Percentiles rank a stretch among this genome's conserved stretches.
Evolutionary conservation across 64 coral and sea anemone species (phyloP).

Genomic region (Stichodactyla helianthus): DNA sequence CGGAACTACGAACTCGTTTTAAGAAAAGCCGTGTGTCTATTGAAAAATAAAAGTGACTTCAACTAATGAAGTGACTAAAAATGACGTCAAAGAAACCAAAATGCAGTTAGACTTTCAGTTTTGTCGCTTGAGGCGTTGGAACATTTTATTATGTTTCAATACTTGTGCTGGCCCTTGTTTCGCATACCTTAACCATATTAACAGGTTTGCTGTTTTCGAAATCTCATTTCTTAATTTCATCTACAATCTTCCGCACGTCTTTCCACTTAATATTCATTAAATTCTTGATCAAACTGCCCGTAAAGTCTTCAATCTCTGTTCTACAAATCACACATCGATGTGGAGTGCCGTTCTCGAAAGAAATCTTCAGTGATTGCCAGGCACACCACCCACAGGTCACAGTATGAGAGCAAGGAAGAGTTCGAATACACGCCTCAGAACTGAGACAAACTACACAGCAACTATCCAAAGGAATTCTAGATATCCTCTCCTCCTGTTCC

Average conservation of each 20-base stretch:
- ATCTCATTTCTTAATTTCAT: constrained; percentile 48
- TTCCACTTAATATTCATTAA: constrained; percentile 79
- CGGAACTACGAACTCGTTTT: too few relatives aligned
- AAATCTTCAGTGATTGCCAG: constrained; percentile 76
- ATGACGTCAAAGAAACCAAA: too few relatives aligned
- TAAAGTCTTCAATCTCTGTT: constrained; percentile 79
- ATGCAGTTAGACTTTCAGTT: too few relatives aligned
- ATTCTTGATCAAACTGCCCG: constrained; percentile 71
- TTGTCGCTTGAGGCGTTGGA: too few relatives aligned
- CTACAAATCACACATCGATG: constrained; percentile 85
- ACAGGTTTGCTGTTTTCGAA: too few relatives aligned
- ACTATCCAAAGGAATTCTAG: constrained; percentile 20
- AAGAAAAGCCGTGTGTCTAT: too few relatives aligned
- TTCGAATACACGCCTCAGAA: constrained; percentile 64
- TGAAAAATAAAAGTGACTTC: too few relatives aligned
- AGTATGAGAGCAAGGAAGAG: constrained; percentile 63
- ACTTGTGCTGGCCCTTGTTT: too few relatives aligned
- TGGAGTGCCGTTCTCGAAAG: constrained; percentile 47
- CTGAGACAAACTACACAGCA: constrained; percentile 70
- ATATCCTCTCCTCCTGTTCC: constrained; percentile 3
- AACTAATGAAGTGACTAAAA: too few relatives aligned
- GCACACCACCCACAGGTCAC: constrained; percentile 87
- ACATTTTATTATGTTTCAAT: too few relatives aligned
- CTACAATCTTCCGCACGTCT: constrained; percentile 76
- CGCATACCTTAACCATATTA: too few relatives aligned